Evolutionary conservation across 2,797 vertebrate species (phyloP), one percentile per base, ranked within the genome.

Genomic region (Channa striata): DNA sequence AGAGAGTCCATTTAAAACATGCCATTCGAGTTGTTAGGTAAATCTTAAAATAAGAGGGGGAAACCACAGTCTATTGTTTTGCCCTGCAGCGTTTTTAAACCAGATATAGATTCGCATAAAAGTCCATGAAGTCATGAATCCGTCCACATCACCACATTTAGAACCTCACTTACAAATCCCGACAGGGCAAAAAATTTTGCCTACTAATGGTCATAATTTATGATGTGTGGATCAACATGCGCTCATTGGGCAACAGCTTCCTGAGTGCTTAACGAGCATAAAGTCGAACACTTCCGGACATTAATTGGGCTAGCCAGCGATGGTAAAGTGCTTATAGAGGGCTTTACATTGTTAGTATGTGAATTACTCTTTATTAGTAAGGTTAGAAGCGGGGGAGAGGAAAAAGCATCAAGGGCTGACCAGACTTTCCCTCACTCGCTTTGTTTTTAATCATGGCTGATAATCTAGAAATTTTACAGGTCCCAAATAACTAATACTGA

Each of bases 191-290:
- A 85, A 87, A 83, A 37, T 82, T 90, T 88, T 85, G 78, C 85
- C 89, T 83, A 78, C 89, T 93, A 92, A 91, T 92, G 90, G 89
- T 87, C 88, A 79, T 89, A 91, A 91, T 93, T 92, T 92, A 93
- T 92, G 91, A 93, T 78, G 92, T 93, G 92, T 88, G 85, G 84
- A 91, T 87, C 88, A 91, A 91, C 92, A 91, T 89, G 90, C 68
- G 86, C 90, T 89, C 89, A 91, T 89, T 89, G 90, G 85, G 85
- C 87, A 90, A 89, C 90, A 89, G 90, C 87, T 92, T 91, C 88
- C 90, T 89, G 92, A 90, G 90, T 89, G 88, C 91, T 91, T 93
- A 93, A 92, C 87, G 92, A 93, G 89, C 90, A 91, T 86, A 87
- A 91, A 93, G 92, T 83, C 89, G 77, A 82, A 92, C 91, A 91